Percentiles rank a stretch among this genome's conserved stretches.
phyloP scores from a whole-genome alignment of 1,140 invertebrate species.

The Drosophila mojavensis region DNA sequence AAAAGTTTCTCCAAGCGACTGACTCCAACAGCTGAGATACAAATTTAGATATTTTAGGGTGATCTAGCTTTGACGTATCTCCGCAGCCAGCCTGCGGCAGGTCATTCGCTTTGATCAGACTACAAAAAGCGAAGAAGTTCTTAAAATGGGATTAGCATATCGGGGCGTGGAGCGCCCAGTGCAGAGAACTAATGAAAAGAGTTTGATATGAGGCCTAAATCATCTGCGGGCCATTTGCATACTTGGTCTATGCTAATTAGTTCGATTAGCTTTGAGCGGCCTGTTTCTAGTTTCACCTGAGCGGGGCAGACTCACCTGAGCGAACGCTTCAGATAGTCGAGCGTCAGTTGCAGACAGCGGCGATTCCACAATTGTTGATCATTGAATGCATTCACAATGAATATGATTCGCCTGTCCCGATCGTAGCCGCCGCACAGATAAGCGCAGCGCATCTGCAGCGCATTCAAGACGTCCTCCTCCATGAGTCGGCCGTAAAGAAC shows the following conservation, averaged over 20 bases:
- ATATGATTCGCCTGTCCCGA: constrained; percentile 87
- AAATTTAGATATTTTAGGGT: constrained; percentile 1
- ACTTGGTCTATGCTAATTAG: constrained; percentile 73
- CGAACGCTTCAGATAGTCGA: constrained; percentile 87
- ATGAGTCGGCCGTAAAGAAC: constrained; percentile 42
- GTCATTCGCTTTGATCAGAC: constrained; percentile 1
- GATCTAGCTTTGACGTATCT: constrained; percentile 6
- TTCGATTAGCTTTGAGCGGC: constrained; percentile 33
- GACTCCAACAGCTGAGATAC: background rate
- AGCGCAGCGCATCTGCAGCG: constrained; percentile 85
- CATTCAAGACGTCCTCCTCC: constrained; percentile 85
- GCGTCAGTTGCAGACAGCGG: constrained; percentile 85
- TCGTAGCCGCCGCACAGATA: constrained; percentile 88
- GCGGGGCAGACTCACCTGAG: constrained; percentile 85
- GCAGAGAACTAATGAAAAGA: constrained; percentile 62
- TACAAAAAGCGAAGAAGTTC: constrained; percentile 5
- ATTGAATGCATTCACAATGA: constrained; percentile 87
- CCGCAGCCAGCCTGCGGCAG: background rate
- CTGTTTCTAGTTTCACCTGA: constrained; percentile 23
- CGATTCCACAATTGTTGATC: constrained; percentile 85
- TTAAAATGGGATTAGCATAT: constrained; percentile 37
- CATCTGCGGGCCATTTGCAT: constrained; percentile 73
- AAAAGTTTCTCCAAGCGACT: background rate
- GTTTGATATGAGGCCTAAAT: constrained; percentile 48
- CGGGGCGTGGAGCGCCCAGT: constrained; percentile 1